Base-by-base conservation (phyloP, 2,888 invertebrate genomes). In the Amiota communis region DNA sequence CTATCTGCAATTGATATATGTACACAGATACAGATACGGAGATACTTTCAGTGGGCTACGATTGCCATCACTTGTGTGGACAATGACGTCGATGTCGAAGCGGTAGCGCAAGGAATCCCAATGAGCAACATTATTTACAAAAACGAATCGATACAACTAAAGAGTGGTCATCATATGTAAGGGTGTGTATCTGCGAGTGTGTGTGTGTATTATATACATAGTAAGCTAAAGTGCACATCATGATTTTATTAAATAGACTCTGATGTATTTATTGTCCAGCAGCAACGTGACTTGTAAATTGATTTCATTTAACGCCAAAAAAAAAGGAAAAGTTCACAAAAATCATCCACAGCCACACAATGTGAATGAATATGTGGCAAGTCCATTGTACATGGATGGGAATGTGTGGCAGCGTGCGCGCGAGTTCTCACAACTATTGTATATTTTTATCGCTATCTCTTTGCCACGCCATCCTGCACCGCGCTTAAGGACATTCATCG, bases 241-340 rank as follows among this genome's bases (percentile, higher is more conserved):
- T 87, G 88, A 86, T 87, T 88, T 87, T 87, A 88, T 87, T 87
- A 87, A 87, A 87, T 87, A 85, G 84, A 86, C 88, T 86, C 87
- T 87, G 86, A 87, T 87, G 83, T 87, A 87, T 88, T 87, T 87
- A 88, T 88, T 87, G 88, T 88, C 83, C 88, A 79, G 87, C 86
- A 84, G 81, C 84, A 87, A 87, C 87, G 87, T 87, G 87, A 87
- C 88, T 87, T 87, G 87, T 85, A 82, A 87, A 87, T 86, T 87
- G 87, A 87, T 87, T 87, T 87, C 86, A 87, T 88, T 87, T 86
- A 81, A 80, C 83, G 84, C 36, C 36, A 36, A 36, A 36, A 36
- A 36, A 36, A 36, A 36, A 36, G 36, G 84, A 83, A 83, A 85
- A 83, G 84, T 83, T 83, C 80, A 85, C 82, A 83, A 85, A 85